Base-by-base conservation (phyloP, 1,140 invertebrate genomes). In the Drosophila suzukii region DNA sequence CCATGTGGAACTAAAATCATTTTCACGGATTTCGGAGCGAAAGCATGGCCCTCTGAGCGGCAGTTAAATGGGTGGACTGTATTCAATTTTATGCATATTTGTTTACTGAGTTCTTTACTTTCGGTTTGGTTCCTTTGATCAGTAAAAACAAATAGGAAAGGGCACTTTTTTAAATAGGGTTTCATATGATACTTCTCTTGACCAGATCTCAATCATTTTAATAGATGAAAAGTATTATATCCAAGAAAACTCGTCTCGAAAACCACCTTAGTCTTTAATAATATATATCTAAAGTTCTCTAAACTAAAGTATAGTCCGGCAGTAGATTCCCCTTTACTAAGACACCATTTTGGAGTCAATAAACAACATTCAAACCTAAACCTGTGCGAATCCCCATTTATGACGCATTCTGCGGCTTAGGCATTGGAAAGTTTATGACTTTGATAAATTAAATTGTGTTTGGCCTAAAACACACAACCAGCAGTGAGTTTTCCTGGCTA, bases 371-470 rank as follows among this genome's bases (percentile, higher is more conserved):
- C 30, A 53, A 60, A 34, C 70, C 67, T 72, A 24, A 44, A 30
- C 24, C 54, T 41, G 20, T 39, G 61, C 46, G 30, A 50, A 39
- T 58, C 58, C 38, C 39, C 62, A 72, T 61, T 88, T 85, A 79
- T 80, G 77, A 50, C 60, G 59, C 67, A 82, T 82, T 79, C 78
- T 79, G 66, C 39, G 72, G 84, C 46, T 61, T 61, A 71, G 57
- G 70, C 84, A 71, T 67, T 78, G 71, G 50, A 81, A 80, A 88
- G 80, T 89, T 88, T 88, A 88, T 89, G 84, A 89, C 84, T 89
- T 88, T 88, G 84, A 88, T 88, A 89, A 88, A 88, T 88, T 83
- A 88, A 88, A 88, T 88, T 71, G 76, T 57, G 84, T 80, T 61
- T 78, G 73, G 59, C 59, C 54, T 46, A 41, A 67, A 32, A 66